Base-by-base conservation (phyloP, 2,888 invertebrate genomes). In the Patella ulyssiponensis region DNA sequence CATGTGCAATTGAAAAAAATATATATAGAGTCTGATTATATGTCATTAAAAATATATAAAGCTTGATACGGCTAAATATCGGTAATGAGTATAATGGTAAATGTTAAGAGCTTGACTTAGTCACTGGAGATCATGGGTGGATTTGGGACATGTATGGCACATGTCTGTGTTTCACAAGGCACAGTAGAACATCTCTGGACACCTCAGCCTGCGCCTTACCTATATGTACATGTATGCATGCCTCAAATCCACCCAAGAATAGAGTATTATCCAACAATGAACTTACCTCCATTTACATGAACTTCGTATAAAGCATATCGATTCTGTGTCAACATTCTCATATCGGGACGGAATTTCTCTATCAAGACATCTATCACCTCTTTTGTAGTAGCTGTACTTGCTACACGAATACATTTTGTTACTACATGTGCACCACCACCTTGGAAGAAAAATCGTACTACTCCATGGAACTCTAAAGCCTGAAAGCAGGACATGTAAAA, bases 391-490 rank as follows among this genome's bases (percentile, higher is more conserved):
- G 99, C 99, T 86, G 98, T 97, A 80, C 97, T 98, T 74, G 98
- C 96, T 74, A 99, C 99, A 77, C 99, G 95, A 87, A 99, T 98
- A 92, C 99, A 99, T 93, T 99, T 99, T 72, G 99, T 99, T 77
- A 98, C 97, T 80, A 99, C 98, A 93, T 98, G 98, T 93, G 98
- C 97, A 56, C 88, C 89, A 76, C 97, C 96, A 93, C 99, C 99
- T 96, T 99, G 98, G 92, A 98, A 99, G 93, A 98, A 99, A 93
- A 99, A 99, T 88, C 99, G 95, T 97, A 99, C 99, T 80, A 99
- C 99, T 73, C 99, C 99, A 93, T 98, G 98, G 93, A 99, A 99
- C 92, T 99, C 98, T 93, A 98, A 94, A 89, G 97, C 96, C 98
- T 98, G 93, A 56, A 94, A 93, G 88, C 73, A 88, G 84, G 83